Evolutionary conservation across 2,797 vertebrate species (phyloP), one percentile per base, ranked within the genome.

Genomic region (Nannoperca obscura): DNA sequence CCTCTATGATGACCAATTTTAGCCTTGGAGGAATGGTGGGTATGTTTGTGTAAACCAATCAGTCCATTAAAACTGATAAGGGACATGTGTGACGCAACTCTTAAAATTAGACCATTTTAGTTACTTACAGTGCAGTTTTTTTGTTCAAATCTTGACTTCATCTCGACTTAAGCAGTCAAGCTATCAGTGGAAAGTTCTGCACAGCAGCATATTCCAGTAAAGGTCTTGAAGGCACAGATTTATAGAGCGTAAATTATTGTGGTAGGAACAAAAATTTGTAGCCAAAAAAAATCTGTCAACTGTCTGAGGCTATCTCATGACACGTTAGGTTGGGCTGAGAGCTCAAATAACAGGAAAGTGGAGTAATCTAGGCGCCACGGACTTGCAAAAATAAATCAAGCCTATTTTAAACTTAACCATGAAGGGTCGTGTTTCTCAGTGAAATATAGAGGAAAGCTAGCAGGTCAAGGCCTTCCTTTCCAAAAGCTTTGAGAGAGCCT

Each of bases 351-450:
- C 89, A 94, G 86, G 93, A 93, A 94, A 93, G 93, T 92, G 90
- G 95, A 95, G 88, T 95, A 90, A 96, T 92, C 88, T 81, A 79
- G 93, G 94, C 90, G 90, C 91, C 93, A 88, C 85, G 87, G 73
- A 90, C 83, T 87, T 89, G 89, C 86, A 89, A 94, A 96, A 95
- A 93, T 95, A 95, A 94, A 93, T 93, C 92, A 81, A 68, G 86
- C 89, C 94, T 96, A 95, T 94, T 95, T 95, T 95, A 94, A 93
- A 92, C 90, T 24, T 81, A 82, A 93, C 91, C 91, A 82, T 75
- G 85, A 70, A 90, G 90, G 86, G 83, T 95, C 79, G 44, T 83
- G 80, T 96, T 93, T 94, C 94, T 85, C 58, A 42, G 58, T 84
- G 80, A 90, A 92, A 91, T 86, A 73, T 62, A 78, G 68, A 86